phyloP scores from a whole-genome alignment of 1,140 invertebrate genomes.

The Phymorhynchus buccinoides region DNA sequence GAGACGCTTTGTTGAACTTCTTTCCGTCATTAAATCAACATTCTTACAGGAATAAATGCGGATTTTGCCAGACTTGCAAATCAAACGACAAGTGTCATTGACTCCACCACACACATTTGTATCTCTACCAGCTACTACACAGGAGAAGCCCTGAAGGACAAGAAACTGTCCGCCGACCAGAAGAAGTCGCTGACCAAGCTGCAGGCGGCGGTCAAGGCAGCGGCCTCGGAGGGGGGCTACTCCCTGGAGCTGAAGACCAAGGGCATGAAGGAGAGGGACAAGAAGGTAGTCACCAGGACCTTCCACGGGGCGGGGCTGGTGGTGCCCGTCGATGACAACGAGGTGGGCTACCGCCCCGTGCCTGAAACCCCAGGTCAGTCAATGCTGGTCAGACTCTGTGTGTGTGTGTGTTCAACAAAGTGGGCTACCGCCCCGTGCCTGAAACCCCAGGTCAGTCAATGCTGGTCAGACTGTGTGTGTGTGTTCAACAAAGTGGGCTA shows the following conservation, averaged over 20 bases:
- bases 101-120: conserved; percentile 22
- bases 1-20: too few relatives aligned
- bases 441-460: too few relatives aligned
- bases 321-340: conserved; percentile 84
- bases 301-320: conserved; percentile 91
- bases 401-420: too few relatives aligned
- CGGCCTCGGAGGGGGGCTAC: conserved; percentile 79
- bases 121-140: conserved; percentile 55
- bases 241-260: conserved; percentile 78
- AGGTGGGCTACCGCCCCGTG: conserved; percentile 85
- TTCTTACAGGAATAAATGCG: too few relatives aligned
- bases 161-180: conserved; percentile 34
- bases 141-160: conserved; percentile 59
- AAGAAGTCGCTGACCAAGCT: conserved; percentile 69
- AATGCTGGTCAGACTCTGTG: too few relatives aligned
- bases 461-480: too few relatives aligned
- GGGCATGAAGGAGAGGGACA: conserved; percentile 79
- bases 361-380: conserved; percentile 82
- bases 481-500: too few relatives aligned
- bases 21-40: too few relatives aligned
- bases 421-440: too few relatives aligned
- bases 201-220: conserved; percentile 79
- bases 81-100: background rate
- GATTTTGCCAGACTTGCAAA: too few relatives aligned
- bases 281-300: conserved; percentile 82